Conservation (phyloP, 2,113 vertebrate genomes). For the Amazona vittata region DNA sequence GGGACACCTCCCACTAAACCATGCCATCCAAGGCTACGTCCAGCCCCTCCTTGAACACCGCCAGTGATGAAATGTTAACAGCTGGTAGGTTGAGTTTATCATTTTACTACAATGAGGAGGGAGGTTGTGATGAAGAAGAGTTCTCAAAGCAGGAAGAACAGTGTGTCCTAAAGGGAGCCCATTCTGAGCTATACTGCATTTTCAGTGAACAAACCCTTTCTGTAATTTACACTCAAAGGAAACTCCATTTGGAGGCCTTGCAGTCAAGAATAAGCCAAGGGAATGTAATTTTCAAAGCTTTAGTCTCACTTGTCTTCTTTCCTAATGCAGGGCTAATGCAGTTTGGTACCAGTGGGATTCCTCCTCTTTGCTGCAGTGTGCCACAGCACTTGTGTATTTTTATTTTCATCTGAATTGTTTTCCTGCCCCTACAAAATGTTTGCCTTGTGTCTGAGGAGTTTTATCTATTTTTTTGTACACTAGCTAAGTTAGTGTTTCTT, state of each 20-base stretch:
- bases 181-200: neutral
- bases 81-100: neutral
- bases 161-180: accelerated
- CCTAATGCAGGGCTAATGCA: neutral
- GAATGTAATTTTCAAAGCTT: neutral
- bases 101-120: neutral
- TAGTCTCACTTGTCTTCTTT: neutral
- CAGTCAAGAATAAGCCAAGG: neutral
- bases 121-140: neutral
- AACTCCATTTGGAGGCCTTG: neutral
- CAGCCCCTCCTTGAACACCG: no score
- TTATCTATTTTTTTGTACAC: neutral
- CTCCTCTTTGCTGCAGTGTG: neutral
- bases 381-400: accelerated
- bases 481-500: neutral
- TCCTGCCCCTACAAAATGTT: neutral
- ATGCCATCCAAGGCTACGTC: no score
- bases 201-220: neutral
- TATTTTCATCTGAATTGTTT: neutral
- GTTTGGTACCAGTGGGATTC: neutral
- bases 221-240: accelerated
- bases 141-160: neutral
- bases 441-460: neutral
- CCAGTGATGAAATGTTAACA: neutral
- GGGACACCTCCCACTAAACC: no score